These are phyloP conservation scores for Leptinotarsa lineolata DNA, from an alignment of 1,140 invertebrate genomes.

Conservation along the genomic window DNA sequence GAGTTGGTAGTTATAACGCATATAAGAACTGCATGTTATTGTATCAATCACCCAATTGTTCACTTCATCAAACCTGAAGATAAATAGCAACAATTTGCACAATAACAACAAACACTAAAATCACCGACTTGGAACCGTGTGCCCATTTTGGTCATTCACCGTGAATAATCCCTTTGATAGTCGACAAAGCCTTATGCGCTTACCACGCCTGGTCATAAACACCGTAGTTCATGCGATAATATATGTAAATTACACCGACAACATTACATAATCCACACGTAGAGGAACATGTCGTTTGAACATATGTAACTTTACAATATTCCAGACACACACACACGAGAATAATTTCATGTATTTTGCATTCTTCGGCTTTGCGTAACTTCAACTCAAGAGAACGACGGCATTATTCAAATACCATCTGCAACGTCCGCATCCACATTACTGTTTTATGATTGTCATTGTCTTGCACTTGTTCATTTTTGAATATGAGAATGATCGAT, in stretches of 20 bases:
- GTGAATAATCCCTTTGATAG: neutral
- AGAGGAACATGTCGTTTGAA: neutral
- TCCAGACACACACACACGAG: neutral
- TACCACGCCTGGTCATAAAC: neutral
- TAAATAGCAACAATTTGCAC: no score
- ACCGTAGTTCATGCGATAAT: neutral
- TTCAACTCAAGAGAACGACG: neutral
- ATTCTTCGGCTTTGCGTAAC: neutral
- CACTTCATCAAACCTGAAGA: no score
- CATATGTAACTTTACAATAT: neutral
- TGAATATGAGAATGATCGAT: no score
- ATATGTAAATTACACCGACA: conserved; percentile 1
- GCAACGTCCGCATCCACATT: no score
- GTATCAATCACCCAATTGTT: no score
- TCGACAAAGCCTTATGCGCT: neutral
- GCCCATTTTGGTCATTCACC: neutral
- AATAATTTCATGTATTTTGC: neutral
- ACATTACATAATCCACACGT: neutral
- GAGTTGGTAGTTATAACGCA: no score
- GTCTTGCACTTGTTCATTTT: no score
- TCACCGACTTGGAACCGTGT: no score
- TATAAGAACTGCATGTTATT: no score
- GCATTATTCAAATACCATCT: no score
- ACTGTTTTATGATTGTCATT: no score
- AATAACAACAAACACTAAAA: no score